Evolutionary conservation across 53 echinoderm and acorn worm species (phyloP), one percentile per base, ranked within the genome.

Genomic region (Stichopus horrens): DNA sequence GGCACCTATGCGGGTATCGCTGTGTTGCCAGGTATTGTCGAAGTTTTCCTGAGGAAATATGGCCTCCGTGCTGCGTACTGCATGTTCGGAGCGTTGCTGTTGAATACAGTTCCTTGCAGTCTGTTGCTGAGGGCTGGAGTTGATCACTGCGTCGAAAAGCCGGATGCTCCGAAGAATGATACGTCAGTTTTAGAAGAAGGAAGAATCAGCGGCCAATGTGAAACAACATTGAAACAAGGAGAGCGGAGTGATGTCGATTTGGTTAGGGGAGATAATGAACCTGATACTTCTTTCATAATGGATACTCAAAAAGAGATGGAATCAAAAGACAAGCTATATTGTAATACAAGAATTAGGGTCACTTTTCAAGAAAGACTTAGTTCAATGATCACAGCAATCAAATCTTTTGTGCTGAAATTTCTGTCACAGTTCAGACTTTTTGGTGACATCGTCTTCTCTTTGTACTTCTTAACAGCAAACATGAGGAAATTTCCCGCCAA

Each of bases 401-500:
- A 63, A 63, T 13, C 11, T 63, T 63, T 63, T 9, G 16, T 63
- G 10, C 63, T 13, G 63, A 63, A 52, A 52, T 77, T 77, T 16
- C 77, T 77, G 8, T 21, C 16, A 16, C 77, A 77, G 37, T 77
- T 52, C 20, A 77, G 37, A 53, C 77, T 53, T 6, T 77, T 77
- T 10, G 16, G 16, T 4, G 54, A 77, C 16, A 4, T 77, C 4
- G 77, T 52, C 14, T 77, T 77, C 77, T 8, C 20, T 77, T 77
- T 77, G 10, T 77, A 52, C 51, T 77, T 77, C 54, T 2, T 77
- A 8, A 77, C 77, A 4, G 77, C 51, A 0, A 77, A 77, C 11
- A 7, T 77, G 77, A 77, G 77, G 9, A 77, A 77, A 52, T 77
- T 77, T 77, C 54, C 53, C 21, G 4, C 77, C 22, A 77, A 77